Conservation (phyloP, 2,797 vertebrate species). For the Amphiprion clarkii region DNA sequence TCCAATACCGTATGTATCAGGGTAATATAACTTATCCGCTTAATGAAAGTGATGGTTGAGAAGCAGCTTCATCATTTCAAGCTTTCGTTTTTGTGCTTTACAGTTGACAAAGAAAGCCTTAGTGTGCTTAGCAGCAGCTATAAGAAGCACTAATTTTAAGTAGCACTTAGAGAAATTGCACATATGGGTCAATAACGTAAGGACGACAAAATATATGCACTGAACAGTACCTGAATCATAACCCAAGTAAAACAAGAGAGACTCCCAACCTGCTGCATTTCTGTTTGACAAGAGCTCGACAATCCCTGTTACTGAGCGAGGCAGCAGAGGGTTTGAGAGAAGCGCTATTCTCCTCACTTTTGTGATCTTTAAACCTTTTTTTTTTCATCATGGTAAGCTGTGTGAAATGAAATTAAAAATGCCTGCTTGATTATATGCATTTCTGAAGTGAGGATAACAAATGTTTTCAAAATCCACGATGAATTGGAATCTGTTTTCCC, state of each 20-base stretch:
- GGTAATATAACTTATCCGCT: slow-evolving; percentile 20
- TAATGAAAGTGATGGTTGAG: slow-evolving; percentile 57
- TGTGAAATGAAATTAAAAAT: slow-evolving; percentile 85
- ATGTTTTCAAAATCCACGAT: slow-evolving; percentile 86
- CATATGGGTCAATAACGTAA: slow-evolving; percentile 60
- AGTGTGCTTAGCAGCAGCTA: slow-evolving; percentile 50
- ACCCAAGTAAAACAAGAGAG: slow-evolving; percentile 46
- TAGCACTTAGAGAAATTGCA: slow-evolving; percentile 68
- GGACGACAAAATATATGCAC: slow-evolving; percentile 39
- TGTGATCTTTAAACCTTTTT: slow-evolving; percentile 66
- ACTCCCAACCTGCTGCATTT: slow-evolving; percentile 53
- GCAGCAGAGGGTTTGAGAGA: slow-evolving; percentile 53
- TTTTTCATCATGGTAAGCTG: slow-evolving; percentile 68
- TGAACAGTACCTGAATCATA: slow-evolving; percentile 47
- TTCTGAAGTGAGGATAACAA: slow-evolving; percentile 86
- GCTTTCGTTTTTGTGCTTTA: slow-evolving; percentile 41
- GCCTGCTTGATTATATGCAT: slow-evolving; percentile 78
- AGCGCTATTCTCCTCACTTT: slow-evolving; percentile 61
- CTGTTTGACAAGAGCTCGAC: slow-evolving; percentile 45
- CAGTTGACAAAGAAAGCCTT: slow-evolving; percentile 54
- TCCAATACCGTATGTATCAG: background rate
- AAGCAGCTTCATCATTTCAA: slow-evolving; percentile 52
- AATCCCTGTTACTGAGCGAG: slow-evolving; percentile 50
- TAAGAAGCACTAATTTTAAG: slow-evolving; percentile 52
- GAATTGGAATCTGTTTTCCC: slow-evolving; percentile 84